Percentiles rank a stretch among this genome's conserved stretches.
Conservation (phyloP, 2,888 invertebrate species). For the Allygus modestus region DNA sequence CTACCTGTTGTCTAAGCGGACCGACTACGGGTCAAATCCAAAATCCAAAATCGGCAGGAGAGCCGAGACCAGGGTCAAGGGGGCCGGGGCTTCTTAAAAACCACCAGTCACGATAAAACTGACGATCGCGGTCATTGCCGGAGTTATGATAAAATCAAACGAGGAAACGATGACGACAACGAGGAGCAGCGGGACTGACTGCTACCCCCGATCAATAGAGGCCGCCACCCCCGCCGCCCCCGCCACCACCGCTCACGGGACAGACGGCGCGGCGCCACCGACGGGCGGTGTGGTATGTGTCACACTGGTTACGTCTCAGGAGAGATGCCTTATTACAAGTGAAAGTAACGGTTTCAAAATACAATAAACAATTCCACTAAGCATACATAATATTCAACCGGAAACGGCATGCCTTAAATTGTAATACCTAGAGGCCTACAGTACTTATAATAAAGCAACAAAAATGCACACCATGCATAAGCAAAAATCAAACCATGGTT, state of each 20-base stretch:
- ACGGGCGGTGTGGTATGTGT: not conserved
- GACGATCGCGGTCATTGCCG: not conserved
- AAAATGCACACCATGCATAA: too few relatives aligned
- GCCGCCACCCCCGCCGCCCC: not conserved
- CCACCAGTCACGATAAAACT: not conserved
- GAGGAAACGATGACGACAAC: not conserved
- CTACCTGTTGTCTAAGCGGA: slow-evolving; percentile 34
- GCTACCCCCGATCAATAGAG: slow-evolving; percentile 24
- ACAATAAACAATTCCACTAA: too few relatives aligned
- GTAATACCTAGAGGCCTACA: too few relatives aligned
- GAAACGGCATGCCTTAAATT: too few relatives aligned
- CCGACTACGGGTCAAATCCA: not conserved
- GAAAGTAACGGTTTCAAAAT: too few relatives aligned
- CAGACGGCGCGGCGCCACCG: not conserved
- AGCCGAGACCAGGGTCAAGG: slow-evolving; percentile 24
- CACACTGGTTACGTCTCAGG: too few relatives aligned
- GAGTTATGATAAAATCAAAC: slow-evolving; percentile 35
- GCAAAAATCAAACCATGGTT: too few relatives aligned
- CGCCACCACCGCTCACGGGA: not conserved
- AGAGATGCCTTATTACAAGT: too few relatives aligned
- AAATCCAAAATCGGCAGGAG: slow-evolving; percentile 25
- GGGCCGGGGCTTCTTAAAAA: not conserved
- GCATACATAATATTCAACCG: too few relatives aligned
- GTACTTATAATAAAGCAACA: too few relatives aligned
- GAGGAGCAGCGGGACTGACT: not conserved